phyloP scores from a whole-genome alignment of 2,888 invertebrate genomes.

The Frankliniella intonsa region DNA sequence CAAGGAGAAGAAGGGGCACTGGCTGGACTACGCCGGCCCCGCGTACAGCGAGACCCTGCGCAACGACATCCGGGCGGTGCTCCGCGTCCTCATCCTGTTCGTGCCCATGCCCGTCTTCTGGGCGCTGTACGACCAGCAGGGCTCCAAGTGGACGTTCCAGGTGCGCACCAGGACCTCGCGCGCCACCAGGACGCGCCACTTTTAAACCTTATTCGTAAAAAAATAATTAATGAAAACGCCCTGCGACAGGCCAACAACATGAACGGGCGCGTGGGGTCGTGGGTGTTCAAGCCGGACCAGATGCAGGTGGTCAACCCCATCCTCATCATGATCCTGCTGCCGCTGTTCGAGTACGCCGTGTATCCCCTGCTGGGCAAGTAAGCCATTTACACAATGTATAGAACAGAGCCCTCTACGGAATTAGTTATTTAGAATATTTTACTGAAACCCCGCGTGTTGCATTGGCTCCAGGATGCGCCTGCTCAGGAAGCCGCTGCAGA shows the following conservation, averaged over 20 bases:
- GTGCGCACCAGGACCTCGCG: slow-evolving; percentile 50
- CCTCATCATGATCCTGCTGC: slow-evolving; percentile 66
- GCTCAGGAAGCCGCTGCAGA: slow-evolving; percentile 59
- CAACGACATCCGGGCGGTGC: slow-evolving; percentile 64
- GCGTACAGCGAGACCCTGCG: slow-evolving; percentile 61
- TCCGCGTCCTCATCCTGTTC: slow-evolving; percentile 63
- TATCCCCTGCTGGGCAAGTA: slow-evolving; percentile 47
- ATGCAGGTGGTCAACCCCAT: slow-evolving; percentile 75
- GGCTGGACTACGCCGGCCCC: slow-evolving; percentile 67
- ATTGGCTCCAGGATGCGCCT: slow-evolving; percentile 41
- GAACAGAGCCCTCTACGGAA: too few species aligned
- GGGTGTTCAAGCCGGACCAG: slow-evolving; percentile 66
- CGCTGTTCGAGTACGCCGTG: slow-evolving; percentile 55
- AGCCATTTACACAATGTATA: background rate
- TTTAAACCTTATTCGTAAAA: background rate
- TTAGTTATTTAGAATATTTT: too few species aligned
- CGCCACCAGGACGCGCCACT: too few species aligned
- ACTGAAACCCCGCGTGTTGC: too few species aligned
- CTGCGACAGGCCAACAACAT: background rate
- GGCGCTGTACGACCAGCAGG: slow-evolving; percentile 79
- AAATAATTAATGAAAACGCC: background rate
- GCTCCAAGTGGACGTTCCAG: slow-evolving; percentile 75
- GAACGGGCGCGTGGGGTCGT: slow-evolving; percentile 38
- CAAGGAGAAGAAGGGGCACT: slow-evolving; percentile 53
- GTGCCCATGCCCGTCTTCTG: slow-evolving; percentile 76